These are phyloP conservation scores for Metopia argyrocephala DNA, from an alignment of 2,888 invertebrate species.

Conservation along the genomic window DNA sequence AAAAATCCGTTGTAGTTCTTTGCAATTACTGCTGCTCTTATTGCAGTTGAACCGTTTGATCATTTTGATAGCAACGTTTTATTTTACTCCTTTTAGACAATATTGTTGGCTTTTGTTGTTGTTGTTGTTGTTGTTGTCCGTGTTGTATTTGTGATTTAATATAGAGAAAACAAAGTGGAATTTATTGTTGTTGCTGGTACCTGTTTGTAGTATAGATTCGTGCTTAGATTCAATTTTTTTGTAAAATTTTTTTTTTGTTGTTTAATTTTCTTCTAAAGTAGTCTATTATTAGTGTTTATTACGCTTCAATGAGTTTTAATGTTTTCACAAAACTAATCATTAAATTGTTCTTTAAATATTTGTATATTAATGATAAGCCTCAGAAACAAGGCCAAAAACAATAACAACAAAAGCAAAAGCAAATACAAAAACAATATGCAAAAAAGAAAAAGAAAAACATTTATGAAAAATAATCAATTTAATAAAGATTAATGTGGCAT, in stretches of 20 bases:
- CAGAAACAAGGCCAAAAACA: too few species aligned
- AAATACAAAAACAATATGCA: background rate
- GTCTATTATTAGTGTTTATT: conserved; percentile 77
- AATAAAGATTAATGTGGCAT: background rate
- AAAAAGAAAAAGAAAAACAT: background rate
- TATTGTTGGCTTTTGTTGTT: conserved; percentile 11
- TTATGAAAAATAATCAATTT: background rate
- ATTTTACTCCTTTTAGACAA: background rate
- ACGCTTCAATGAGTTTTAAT: conserved; percentile 76
- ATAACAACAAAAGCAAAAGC: background rate
- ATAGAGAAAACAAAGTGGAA: background rate
- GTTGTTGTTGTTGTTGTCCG: conserved; percentile 1
- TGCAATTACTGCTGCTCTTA: conserved; percentile 27
- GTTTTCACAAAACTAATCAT: conserved; percentile 74
- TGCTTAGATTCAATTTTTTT: background rate
- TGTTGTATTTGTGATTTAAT: background rate
- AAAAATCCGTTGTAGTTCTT: background rate
- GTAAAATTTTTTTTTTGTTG: conserved; percentile 17
- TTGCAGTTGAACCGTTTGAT: conserved; percentile 65
- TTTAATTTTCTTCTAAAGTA: conserved; percentile 69
- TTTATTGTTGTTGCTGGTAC: conserved; percentile 21
- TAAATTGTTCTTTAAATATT: conserved; percentile 68
- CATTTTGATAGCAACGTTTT: conserved; percentile 70
- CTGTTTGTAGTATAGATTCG: conserved; percentile 24
- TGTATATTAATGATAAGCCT: conserved; percentile 58